A percentile compares a stretch with the other conserved stretches of the same genome.
phyloP scores from a whole-genome alignment of 2,113 vertebrate species.

The Chionodraco myersi region DNA sequence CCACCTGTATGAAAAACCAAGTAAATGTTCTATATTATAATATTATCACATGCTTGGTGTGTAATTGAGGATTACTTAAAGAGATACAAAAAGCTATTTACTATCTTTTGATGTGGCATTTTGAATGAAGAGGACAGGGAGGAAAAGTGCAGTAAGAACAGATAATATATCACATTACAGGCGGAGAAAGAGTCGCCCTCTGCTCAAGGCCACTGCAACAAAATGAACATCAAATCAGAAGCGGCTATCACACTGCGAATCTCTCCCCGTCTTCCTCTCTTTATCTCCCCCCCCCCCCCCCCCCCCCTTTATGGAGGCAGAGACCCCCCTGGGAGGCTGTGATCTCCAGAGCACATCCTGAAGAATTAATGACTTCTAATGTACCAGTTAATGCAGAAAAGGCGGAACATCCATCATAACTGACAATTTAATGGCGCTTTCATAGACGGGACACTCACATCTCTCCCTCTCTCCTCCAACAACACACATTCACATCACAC shows the following conservation, averaged over 20 bases:
- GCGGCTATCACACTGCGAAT: constrained; percentile 27
- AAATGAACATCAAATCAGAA: constrained; percentile 45
- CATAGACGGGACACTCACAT: constrained; percentile 78
- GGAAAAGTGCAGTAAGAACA: constrained; percentile 33
- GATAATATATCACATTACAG: constrained; percentile 42
- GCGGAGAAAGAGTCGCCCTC: constrained; percentile 15
- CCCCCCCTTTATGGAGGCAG: constrained; percentile 65
- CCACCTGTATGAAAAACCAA: no score
- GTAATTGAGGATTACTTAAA: constrained; percentile 2
- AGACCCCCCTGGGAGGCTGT: constrained; percentile 79
- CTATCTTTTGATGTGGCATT: background rate
- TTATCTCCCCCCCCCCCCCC: constrained; percentile 50
- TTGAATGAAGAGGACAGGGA: background rate
- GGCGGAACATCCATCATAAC: constrained; percentile 86
- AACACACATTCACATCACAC: background rate
- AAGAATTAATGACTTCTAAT: constrained; percentile 88
- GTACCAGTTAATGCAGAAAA: constrained; percentile 86
- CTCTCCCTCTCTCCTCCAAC: constrained; percentile 71
- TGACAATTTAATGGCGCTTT: constrained; percentile 86
- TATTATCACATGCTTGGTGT: constrained; percentile 35
- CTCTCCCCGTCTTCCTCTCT: constrained; percentile 37
- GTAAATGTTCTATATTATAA: no score
- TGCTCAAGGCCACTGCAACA: constrained; percentile 51
- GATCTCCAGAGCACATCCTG: constrained; percentile 84
- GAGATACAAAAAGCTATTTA: background rate